phyloP scores from a whole-genome alignment of 2,113 vertebrate genomes.

The Corvus hawaiiensis region DNA sequence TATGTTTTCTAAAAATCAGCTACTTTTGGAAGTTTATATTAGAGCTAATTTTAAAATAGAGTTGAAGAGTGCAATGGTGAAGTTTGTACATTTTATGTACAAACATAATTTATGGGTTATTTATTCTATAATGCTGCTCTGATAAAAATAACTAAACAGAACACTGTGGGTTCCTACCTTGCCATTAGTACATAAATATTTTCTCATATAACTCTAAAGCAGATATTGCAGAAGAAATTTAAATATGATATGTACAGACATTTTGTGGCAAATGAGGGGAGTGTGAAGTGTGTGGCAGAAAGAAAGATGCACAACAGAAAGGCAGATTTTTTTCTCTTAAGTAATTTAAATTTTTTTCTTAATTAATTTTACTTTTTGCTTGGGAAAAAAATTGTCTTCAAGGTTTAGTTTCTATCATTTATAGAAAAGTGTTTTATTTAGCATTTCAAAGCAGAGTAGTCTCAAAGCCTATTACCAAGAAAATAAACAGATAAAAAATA shows the following conservation, averaged over 20 bases:
- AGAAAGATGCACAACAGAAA: background rate
- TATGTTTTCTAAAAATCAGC: background rate
- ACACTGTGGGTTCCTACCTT: background rate
- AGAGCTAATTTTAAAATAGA: background rate
- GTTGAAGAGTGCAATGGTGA: background rate
- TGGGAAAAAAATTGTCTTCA: background rate
- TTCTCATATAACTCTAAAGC: background rate
- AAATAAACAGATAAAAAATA: background rate
- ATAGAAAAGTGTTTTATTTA: background rate
- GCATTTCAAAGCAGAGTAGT: background rate
- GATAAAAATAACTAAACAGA: background rate
- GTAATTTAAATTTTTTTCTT: background rate
- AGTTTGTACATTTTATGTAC: background rate
- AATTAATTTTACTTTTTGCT: background rate
- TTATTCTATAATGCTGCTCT: background rate
- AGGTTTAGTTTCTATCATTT: background rate
- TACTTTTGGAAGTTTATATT: background rate
- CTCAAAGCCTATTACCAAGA: background rate
- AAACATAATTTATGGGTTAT: background rate
- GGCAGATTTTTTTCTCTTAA: background rate
- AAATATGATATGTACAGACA: background rate
- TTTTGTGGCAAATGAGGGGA: background rate
- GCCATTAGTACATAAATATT: background rate
- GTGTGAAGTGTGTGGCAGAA: fast-evolving
- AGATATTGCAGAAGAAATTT: background rate